Conservation (phyloP, 2,113 vertebrate species). For the Aix galericulata region DNA sequence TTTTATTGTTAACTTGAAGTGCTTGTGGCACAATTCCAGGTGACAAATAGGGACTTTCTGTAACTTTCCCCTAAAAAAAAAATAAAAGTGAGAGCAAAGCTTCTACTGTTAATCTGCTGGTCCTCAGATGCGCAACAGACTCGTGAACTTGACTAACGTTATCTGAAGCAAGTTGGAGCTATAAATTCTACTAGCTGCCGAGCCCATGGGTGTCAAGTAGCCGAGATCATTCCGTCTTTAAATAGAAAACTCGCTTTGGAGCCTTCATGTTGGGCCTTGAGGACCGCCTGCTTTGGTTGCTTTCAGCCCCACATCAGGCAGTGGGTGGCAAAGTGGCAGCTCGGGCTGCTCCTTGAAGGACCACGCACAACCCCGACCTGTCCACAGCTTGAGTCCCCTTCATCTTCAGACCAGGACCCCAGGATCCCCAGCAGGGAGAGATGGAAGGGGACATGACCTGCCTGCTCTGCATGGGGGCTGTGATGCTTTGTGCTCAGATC, state of each 20-base stretch:
- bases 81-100: background rate
- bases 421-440: too few relatives aligned
- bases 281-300: background rate
- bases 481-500: background rate
- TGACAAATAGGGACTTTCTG: background rate
- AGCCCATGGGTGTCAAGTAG: background rate
- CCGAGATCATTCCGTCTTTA: background rate
- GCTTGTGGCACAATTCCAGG: background rate
- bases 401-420: too few relatives aligned
- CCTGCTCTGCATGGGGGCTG: background rate
- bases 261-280: background rate
- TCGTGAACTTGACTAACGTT: background rate
- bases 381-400: too few relatives aligned
- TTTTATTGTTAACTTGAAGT: background rate
- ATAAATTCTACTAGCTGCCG: background rate
- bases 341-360: background rate
- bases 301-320: background rate
- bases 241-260: background rate
- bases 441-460: too few relatives aligned
- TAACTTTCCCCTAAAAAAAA: background rate
- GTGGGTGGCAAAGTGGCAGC: fast-evolving
- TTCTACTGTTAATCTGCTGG: background rate
- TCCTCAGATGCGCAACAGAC: background rate
- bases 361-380: fast-evolving
- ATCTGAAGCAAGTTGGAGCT: background rate